These are phyloP conservation scores for Takifugu bimaculatus DNA, from an alignment of 2,113 vertebrate genomes.

Conservation along the genomic window DNA sequence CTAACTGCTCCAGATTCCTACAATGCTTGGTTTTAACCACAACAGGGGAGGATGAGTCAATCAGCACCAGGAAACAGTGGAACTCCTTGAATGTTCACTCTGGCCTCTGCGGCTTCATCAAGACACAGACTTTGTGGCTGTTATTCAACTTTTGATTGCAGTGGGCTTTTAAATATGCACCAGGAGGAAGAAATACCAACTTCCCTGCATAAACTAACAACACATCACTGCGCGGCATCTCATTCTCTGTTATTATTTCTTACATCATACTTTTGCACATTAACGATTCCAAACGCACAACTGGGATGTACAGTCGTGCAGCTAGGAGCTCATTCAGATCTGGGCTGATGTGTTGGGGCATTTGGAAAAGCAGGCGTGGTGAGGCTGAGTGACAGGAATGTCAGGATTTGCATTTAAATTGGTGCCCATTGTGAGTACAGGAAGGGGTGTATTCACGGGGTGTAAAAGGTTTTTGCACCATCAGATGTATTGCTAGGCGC, in stretches of 20 bases:
- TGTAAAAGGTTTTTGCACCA: conserved; percentile 42
- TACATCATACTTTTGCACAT: not conserved
- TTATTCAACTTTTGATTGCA: conserved; percentile 24
- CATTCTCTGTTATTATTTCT: conserved; percentile 34
- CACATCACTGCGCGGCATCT: conserved; percentile 22
- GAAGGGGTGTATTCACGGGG: conserved; percentile 52
- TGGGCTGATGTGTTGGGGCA: conserved; percentile 24
- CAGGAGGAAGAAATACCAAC: conserved; percentile 10
- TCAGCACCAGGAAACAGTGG: not conserved
- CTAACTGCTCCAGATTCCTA: not conserved
- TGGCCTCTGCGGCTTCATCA: not conserved
- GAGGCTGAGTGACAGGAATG: conserved; percentile 68
- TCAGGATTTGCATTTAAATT: conserved; percentile 81
- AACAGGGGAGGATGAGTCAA: conserved; percentile 13
- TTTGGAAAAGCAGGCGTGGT: conserved; percentile 40
- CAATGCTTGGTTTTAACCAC: conserved; percentile 20
- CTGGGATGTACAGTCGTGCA: conserved; percentile 53
- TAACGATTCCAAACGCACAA: conserved; percentile 16
- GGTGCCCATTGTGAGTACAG: conserved; percentile 61
- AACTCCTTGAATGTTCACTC: too few relatives aligned
- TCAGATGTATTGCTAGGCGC: conserved; percentile 41
- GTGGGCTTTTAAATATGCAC: conserved; percentile 33
- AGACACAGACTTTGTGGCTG: conserved; percentile 13
- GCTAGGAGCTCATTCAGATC: conserved; percentile 59
- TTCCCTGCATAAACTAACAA: conserved; percentile 5